These are phyloP conservation scores for Geotrupes spiniger DNA, from an alignment of 2,888 invertebrate genomes.

Conservation along the genomic window DNA sequence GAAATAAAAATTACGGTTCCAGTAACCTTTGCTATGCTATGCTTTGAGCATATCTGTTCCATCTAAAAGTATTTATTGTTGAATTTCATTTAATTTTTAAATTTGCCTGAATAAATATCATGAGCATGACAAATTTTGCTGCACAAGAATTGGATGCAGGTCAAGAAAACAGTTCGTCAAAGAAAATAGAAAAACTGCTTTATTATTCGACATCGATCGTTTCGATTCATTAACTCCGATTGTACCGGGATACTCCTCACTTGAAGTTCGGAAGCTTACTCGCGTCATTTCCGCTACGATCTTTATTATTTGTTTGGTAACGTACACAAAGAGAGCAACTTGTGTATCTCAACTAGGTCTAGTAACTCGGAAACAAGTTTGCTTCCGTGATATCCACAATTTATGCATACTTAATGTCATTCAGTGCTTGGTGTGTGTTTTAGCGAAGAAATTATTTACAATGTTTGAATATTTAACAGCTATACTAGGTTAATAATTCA, in stretches of 20 bases:
- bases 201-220: conserved; percentile 34
- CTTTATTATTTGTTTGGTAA: conserved; percentile 4
- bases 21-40: too few relatives aligned
- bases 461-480: too few relatives aligned
- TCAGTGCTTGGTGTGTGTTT: too few relatives aligned
- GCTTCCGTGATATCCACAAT: too few relatives aligned
- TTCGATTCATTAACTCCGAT: conserved; percentile 32
- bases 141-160: background rate
- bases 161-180: conserved; percentile 19
- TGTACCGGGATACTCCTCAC: conserved; percentile 12
- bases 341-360: conserved; percentile 2
- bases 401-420: too few relatives aligned
- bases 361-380: background rate
- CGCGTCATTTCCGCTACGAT: background rate
- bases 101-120: too few relatives aligned
- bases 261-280: conserved; percentile 1
- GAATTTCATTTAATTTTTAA: too few relatives aligned
- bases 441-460: too few relatives aligned
- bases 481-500: too few relatives aligned
- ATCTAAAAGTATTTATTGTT: too few relatives aligned
- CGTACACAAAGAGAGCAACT: conserved; percentile 6
- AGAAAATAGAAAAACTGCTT: conserved; percentile 32
- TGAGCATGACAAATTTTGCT: background rate
- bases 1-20: too few relatives aligned
- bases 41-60: too few relatives aligned